Evolutionary conservation across 1,140 invertebrate species (phyloP).

Genomic region (Drosophila nannoptera): DNA sequence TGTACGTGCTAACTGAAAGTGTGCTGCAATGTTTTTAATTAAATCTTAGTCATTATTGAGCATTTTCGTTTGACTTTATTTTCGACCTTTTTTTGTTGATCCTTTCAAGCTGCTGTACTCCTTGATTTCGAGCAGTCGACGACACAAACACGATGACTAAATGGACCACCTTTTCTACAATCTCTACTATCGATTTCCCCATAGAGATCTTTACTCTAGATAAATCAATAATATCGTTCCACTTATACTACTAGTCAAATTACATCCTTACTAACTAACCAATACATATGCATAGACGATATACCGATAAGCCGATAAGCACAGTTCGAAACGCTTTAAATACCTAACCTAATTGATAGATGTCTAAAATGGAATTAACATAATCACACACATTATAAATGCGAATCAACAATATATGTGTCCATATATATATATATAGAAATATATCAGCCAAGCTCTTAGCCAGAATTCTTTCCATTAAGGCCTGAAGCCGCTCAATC

Average conservation of each 20-base stretch:
- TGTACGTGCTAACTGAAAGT: constrained; percentile 73
- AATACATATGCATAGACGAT: constrained; percentile 1
- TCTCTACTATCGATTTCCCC: constrained; percentile 34
- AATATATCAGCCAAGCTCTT: constrained; percentile 24
- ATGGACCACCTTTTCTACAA: constrained; percentile 78
- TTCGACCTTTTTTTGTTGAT: background rate
- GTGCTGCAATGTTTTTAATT: constrained; percentile 74
- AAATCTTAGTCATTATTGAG: constrained; percentile 58
- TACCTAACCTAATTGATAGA: constrained; percentile 43
- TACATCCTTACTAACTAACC: constrained; percentile 11
- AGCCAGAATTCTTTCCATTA: no score
- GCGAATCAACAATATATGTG: constrained; percentile 4
- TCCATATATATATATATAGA: constrained; percentile 17
- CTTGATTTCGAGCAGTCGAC: constrained; percentile 34
- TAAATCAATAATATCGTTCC: constrained; percentile 54
- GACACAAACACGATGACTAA: constrained; percentile 67
- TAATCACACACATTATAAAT: constrained; percentile 41
- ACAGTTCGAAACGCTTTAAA: constrained; percentile 34
- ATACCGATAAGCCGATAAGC: constrained; percentile 27
- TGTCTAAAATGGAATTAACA: constrained; percentile 38
- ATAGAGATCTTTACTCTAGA: constrained; percentile 46
- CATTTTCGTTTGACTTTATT: constrained; percentile 14
- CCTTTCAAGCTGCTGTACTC: constrained; percentile 46
- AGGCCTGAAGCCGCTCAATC: no score
- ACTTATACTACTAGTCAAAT: constrained; percentile 45